Base-by-base conservation (phyloP, 2,113 vertebrate genomes). In the Leucopternis melanops region DNA sequence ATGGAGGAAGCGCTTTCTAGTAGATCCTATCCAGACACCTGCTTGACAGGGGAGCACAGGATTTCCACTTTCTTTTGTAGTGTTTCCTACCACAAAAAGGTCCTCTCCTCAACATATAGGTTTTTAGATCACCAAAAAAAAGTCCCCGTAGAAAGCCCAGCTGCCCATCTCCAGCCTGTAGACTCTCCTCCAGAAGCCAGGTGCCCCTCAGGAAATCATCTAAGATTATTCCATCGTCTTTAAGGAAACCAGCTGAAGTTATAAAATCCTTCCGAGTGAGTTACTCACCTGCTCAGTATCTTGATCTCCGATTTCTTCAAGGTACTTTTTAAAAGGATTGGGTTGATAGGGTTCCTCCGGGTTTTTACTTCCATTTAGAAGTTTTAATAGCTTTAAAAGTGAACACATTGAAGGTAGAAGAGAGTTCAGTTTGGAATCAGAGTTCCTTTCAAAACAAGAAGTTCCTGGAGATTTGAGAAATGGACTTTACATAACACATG, bases 311-410 rank as follows among this genome's bases (percentile, higher is more conserved):
- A 95, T 94, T 89, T 98, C 98, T 86, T 98, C 97, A 54, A 98
- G 91, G 78, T 97, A 98, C 78, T 97, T 98, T 88, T 97, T 98
- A 95, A 98, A 98, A 69, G 98, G 98, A 36, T 98, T 99, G 57
- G 97, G 96, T 74, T 98, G 96, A 95, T 97, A 98, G 20, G 97
- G 80, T 27, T 98, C 98, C n/a, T 98, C 97, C n/a, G n/a, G 19
- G 2, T 17, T 82, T 88, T 86, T 57, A 40, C 54, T 90, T 73
- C 20, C 7, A 62, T 50, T 62, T 55, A 42, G 2, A 82, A 21
- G 3, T 52, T 87, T 71, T 63, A 44, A 58, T 32, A 79, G 31
- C 12, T 82, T 90, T 73, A 69, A 62, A 88, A 92, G 5, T 19
- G 10, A 79, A 70, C 27, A 1, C 4, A 81, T 23, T 58, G 22